Percentiles rank a stretch among this genome's conserved stretches.
phyloP scores from a whole-genome alignment of 1,140 invertebrate genomes.

The Teleopsis dalmanni region DNA sequence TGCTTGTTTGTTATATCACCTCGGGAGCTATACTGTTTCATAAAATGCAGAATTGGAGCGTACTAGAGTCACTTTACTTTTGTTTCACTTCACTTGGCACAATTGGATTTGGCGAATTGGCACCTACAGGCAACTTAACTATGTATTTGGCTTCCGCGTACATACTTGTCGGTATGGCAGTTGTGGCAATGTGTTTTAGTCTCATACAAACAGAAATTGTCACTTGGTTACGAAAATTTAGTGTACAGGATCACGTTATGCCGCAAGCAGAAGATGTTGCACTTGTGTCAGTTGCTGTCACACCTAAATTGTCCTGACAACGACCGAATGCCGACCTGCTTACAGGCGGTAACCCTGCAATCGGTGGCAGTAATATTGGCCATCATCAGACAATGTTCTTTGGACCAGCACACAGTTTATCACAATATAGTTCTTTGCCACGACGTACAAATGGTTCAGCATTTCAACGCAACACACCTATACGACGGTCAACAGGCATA shows the following conservation, averaged over 20 bases:
- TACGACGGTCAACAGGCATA: constrained; percentile 55
- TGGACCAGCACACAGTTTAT: constrained; percentile 31
- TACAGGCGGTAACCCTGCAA: constrained; percentile 3
- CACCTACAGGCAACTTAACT: constrained; percentile 52
- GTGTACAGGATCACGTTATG: constrained; percentile 40
- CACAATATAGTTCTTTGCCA: constrained; percentile 40
- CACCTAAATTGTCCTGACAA: constrained; percentile 44
- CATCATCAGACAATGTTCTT: constrained; percentile 44
- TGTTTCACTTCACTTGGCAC: constrained; percentile 88
- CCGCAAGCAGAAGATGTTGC: constrained; percentile 39
- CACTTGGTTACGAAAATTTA: constrained; percentile 53
- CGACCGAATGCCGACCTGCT: constrained; percentile 32
- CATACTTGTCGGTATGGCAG: constrained; percentile 86
- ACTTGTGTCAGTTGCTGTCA: constrained; percentile 37
- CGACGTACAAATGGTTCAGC: constrained; percentile 22
- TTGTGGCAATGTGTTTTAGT: constrained; percentile 95
- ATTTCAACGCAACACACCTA: constrained; percentile 58
- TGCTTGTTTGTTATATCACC: constrained; percentile 84
- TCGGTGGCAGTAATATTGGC: constrained; percentile 21
- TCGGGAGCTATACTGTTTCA: constrained; percentile 87
- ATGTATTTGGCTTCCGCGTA: constrained; percentile 69
- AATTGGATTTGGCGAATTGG: constrained; percentile 81
- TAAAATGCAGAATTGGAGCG: constrained; percentile 81
- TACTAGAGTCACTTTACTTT: constrained; percentile 88
- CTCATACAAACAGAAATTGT: constrained; percentile 90